phyloP scores from a whole-genome alignment of 23 tunicate genomes.

The Ascidia mentula region DNA sequence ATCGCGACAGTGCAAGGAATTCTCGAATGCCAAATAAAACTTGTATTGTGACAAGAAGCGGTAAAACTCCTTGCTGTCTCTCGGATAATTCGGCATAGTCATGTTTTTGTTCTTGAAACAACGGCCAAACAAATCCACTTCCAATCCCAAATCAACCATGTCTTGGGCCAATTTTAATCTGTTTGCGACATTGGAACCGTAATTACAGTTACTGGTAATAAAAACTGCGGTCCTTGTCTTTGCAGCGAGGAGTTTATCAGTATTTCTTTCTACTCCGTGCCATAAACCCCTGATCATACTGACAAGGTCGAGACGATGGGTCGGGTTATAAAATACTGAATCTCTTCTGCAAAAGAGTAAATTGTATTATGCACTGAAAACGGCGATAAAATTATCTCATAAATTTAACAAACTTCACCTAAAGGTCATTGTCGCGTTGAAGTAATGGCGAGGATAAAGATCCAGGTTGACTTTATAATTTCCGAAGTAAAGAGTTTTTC shows the following conservation, averaged over 20 bases:
- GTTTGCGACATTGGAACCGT: background rate
- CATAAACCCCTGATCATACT: background rate
- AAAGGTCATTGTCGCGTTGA: background rate
- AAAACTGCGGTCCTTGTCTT: conserved; percentile 14
- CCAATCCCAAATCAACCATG: background rate
- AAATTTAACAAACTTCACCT: background rate
- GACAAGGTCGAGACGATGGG: background rate
- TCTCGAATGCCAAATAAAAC: conserved; percentile 9
- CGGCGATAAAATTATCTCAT: background rate
- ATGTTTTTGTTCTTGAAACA: background rate
- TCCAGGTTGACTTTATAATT: background rate
- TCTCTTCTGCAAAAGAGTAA: background rate
- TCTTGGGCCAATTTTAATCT: conserved; percentile 7
- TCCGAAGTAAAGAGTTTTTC: background rate
- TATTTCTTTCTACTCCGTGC: background rate
- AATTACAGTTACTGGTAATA: conserved; percentile 15
- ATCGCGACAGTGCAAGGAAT: conserved; percentile 7
- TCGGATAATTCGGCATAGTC: background rate
- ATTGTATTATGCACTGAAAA: too few species aligned
- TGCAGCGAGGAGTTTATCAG: background rate
- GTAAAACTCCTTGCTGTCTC: background rate
- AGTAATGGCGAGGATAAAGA: too few species aligned
- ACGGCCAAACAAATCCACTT: conserved; percentile 12
- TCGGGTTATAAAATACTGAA: background rate
- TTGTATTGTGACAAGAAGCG: background rate